Evolutionary conservation across 2,113 vertebrate genomes (phyloP), one percentile per base, ranked within the genome.

Genomic region (Silurus glanis): DNA sequence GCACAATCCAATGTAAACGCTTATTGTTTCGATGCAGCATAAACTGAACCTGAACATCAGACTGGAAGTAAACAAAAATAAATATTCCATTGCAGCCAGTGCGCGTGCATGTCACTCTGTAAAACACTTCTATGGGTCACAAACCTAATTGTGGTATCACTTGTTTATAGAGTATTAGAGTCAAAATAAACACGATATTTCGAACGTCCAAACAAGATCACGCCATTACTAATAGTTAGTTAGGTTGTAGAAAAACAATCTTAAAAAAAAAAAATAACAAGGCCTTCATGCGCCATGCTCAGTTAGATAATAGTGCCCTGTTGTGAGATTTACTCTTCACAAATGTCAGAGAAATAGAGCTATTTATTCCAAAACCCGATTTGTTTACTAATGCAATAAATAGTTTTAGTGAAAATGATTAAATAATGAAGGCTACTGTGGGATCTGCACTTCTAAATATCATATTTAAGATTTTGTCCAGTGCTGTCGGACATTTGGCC

Each of bases 41-140:
- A 12, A 21, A 23, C 5, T 19, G 17, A 56, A 55, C n/a, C 4
- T 55, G 6, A 78, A 25, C 7, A 28, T 56, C 13, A 58, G 9
- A 55, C 13, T 3, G 2, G n/a, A 7, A 56, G 8, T 19, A 28
- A 79, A 56, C 13, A 80, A 59, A 45, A 2, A 9, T 17, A 19
- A 19, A 45, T 37, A 37, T 37, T 37, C 37, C 2, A 59, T 4
- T 80, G 8, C 12, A 23, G 16, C 1, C 47, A 13, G 51, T 66
- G 51, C 28, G 13, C 56, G n/a, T 66, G 56, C 49, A 59, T 17
- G 75, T 12, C 25, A 23, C 1, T 55, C 17, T 81, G 37, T 37
- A 37, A 85, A 82, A 86, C 59, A 16, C 47, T 56, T 51, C 17
- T 53, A n/a, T 61, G 75, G 13, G 53, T 69, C 81, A n/a, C 64